phyloP scores from a whole-genome alignment of 2,113 vertebrate genomes.

The Myotis yumanensis region DNA sequence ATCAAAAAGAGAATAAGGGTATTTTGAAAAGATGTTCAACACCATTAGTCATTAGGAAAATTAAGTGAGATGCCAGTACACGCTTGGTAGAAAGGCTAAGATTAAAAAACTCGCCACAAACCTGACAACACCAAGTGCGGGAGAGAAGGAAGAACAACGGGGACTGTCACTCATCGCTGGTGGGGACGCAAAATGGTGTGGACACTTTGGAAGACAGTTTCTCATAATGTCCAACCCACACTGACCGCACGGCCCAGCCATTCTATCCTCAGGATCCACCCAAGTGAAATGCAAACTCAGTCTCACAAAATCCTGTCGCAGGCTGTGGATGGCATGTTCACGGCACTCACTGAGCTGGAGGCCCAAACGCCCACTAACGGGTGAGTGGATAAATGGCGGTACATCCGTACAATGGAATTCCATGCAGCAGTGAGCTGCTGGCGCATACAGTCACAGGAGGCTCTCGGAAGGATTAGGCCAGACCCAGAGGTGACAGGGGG shows the following conservation, averaged over 20 bases:
- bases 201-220: neutral
- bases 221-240: rapidly evolving
- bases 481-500: rapidly evolving
- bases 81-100: neutral
- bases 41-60: slow-evolving; percentile 32
- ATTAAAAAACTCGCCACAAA: neutral
- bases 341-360: no score
- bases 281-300: neutral
- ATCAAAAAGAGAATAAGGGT: slow-evolving; percentile 24
- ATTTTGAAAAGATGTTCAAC: slow-evolving; percentile 4
- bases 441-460: rapidly evolving
- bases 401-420: rapidly evolving
- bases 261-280: neutral
- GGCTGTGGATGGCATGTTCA: neutral
- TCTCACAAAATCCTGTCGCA: neutral
- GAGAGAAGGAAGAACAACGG: rapidly evolving
- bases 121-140: neutral
- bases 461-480: rapidly evolving
- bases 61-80: neutral
- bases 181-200: rapidly evolving
- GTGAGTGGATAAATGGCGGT: rapidly evolving
- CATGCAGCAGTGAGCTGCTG: rapidly evolving
- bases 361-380: neutral
- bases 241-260: neutral
- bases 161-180: rapidly evolving